A percentile compares a stretch with the other conserved stretches of the same genome.
Evolutionary conservation across 1,140 invertebrate species (phyloP).

Genomic region (Vanessa atalanta): DNA sequence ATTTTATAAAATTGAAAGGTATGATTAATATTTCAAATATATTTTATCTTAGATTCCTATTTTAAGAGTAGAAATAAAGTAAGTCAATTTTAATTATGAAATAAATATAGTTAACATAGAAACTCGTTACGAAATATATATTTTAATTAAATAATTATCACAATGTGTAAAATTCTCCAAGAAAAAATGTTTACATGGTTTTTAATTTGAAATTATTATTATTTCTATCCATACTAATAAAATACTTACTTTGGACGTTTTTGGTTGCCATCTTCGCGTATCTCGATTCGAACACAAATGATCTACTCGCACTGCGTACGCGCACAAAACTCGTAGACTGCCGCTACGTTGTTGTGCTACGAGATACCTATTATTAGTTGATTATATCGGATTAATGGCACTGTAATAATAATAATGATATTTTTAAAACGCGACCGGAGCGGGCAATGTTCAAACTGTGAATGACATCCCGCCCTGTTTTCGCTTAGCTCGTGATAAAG

Average conservation of each 20-base stretch:
- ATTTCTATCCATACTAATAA: background rate
- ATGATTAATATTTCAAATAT: no score
- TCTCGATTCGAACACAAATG: slow-evolving; percentile 36
- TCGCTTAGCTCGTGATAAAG: slow-evolving; percentile 55
- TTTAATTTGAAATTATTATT: no score
- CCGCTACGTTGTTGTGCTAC: slow-evolving; percentile 63
- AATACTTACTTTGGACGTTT: slow-evolving; percentile 50
- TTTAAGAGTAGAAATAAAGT: no score
- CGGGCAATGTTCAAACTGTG: slow-evolving; percentile 52
- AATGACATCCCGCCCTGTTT: slow-evolving; percentile 61
- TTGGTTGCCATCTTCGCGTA: slow-evolving; percentile 52
- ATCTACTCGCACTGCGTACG: slow-evolving; percentile 40
- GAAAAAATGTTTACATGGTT: no score
- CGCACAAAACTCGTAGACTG: slow-evolving; percentile 54
- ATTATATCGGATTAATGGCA: slow-evolving; percentile 48
- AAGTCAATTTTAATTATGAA: no score
- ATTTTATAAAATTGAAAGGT: no score
- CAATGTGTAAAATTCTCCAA: no score
- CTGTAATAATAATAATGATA: slow-evolving; percentile 44
- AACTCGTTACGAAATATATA: no score
- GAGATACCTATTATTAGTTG: slow-evolving; percentile 43
- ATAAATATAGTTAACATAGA: no score
- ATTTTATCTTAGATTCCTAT: no score
- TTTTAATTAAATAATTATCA: no score
- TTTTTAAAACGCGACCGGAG: slow-evolving; percentile 51